Evolutionary conservation across 2,888 invertebrate species (phyloP), one percentile per base, ranked within the genome.

Genomic region (Drosophila seclusa): DNA sequence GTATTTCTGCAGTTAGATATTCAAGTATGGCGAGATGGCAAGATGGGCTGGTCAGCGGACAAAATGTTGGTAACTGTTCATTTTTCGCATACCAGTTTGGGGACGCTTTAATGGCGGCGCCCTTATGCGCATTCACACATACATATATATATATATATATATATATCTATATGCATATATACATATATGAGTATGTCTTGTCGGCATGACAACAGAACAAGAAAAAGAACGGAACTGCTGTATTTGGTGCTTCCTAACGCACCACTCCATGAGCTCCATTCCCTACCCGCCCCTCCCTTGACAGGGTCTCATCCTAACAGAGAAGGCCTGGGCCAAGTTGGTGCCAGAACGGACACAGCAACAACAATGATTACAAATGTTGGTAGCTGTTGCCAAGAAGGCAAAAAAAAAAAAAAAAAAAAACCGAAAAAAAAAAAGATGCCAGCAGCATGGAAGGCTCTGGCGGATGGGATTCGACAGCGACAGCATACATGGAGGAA

Each of bases 341-440:
- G 75, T 89, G 89, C 87, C 89, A 87, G 76, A 87, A 87, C 89
- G 87, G 89, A 87, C 87, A 89, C 83, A 83, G 85, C 89, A 87
- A 85, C 80, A 80, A 82, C 81, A 76, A 75, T 72, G 67, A 55
- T 42, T 50, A 70, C 57, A 75, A 83, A 74, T 2, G 27, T n/a
- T 38, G 68, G 62, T 79, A 55, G 61, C 64, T 55, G 76, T 64
- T 76, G 81, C 75, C 81, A 89, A 80, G 73, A 82, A 53, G 16
- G 13, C 29, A 52, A 24, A 53, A 32, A 29, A 80, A 70, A 70
- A 80, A 53, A 34, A n/a, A 52, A 50, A 6, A 11, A 36, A 79
- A 21, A 13, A 6, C n/a, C n/a, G n/a, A 11, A 34, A 13, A 16
- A 34, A 53, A 54, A 79, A 72, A 74, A 78, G 67, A 64, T 68